Evolutionary conservation across 2,888 invertebrate genomes (phyloP), one percentile per base, ranked within the genome.

Genomic region (Eilema caniola): DNA sequence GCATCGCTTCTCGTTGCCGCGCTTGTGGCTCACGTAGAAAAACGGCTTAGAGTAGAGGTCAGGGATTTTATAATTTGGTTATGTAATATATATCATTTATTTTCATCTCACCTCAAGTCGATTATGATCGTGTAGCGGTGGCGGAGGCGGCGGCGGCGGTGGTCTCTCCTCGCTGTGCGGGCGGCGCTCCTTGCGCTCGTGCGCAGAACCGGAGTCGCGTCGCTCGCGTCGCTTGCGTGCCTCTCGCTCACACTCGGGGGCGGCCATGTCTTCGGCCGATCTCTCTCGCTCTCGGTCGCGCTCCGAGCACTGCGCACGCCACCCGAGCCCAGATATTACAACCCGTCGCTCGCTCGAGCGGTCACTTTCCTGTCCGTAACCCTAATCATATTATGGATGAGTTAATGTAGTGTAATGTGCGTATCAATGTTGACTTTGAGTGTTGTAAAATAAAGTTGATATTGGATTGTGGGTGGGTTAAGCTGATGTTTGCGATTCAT

Each of bases 201-300:
- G 95, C 57, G 94, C 91, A 83, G 92, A 90, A 72, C 96, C 96
- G 71, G 96, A 95, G 85, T 96, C 96, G n/a, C 96, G 93, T 69
- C 96, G 95, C 91, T 96, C 96, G 86, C 96, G 96, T 64, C 96
- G 94, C 90, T 96, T 96, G 83, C 96, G 95, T 80, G 96, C 96
- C 90, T 96, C 95, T 83, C 96, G 92, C 91, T 96, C 95, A 88
- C 96, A 93, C 90, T 96, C 94, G 68, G 95, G 93, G 77, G 95
- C 94, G 80, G 93, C 95, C 92, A 96, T 96, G 72, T 95, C 94
- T 87, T 91, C 94, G 33, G 88, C 85, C 85, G 95, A 93, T 84
- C 90, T 93, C 86, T 88, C 89, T 53, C 87, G 84, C 79, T 86
- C 88, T 70, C 84, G 88, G 70, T 87, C 89, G 80, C 89, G 90